Evolutionary conservation across 2,113 vertebrate species (phyloP).

Genomic region (Ranitomeya variabilis): DNA sequence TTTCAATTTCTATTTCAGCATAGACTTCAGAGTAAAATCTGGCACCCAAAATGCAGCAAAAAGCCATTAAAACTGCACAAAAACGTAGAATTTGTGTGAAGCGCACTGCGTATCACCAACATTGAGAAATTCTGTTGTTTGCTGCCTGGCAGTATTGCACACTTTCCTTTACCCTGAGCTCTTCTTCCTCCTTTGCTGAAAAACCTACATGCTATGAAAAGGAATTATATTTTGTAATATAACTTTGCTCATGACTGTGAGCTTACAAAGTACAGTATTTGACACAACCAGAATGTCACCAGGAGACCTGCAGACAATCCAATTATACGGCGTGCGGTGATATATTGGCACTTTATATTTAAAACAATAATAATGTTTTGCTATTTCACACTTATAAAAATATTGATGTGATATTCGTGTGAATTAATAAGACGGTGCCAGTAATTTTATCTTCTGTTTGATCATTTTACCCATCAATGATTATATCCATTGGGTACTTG

Average conservation of each 20-base stretch:
- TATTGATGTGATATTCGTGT: slow-evolving; percentile 11
- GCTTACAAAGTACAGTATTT: not conserved
- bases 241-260: not conserved
- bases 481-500: slow-evolving; percentile 46
- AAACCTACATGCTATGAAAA: not conserved
- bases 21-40: too few species aligned
- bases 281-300: not conserved
- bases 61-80: too few species aligned
- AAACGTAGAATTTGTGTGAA: too few species aligned
- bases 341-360: slow-evolving; percentile 3
- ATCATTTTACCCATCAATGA: slow-evolving; percentile 56
- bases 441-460: slow-evolving; percentile 38
- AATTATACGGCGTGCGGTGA: not conserved
- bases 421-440: slow-evolving; percentile 29
- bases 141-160: not conserved
- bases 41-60: too few species aligned
- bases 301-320: not conserved
- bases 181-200: too few species aligned
- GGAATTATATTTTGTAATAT: slow-evolving; percentile 8
- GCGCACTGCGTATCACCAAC: too few species aligned
- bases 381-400: slow-evolving; percentile 13
- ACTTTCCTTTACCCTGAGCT: not conserved
- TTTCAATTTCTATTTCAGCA: too few species aligned
- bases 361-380: slow-evolving; percentile 9
- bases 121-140: too few species aligned